Evolutionary conservation across 2,797 vertebrate genomes (phyloP).

Genomic region (Psittacula echo): DNA sequence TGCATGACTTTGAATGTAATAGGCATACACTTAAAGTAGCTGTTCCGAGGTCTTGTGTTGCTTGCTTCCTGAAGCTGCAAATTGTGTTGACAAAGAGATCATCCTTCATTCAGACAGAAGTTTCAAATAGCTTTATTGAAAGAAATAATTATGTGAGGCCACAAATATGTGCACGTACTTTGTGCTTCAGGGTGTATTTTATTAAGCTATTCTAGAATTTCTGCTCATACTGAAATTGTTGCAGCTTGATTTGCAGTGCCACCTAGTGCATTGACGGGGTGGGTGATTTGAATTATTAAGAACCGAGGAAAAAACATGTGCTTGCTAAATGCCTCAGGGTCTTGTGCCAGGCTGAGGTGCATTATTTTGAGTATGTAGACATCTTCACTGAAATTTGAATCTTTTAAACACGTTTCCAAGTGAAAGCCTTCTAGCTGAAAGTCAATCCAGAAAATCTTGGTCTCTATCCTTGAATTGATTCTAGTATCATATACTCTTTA

Average conservation of each 20-base stretch:
- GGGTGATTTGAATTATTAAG: neutral
- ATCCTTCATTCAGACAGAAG: neutral
- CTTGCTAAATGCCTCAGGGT: neutral
- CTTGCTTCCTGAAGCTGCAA: neutral
- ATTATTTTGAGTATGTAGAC: neutral
- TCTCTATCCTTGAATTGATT: neutral
- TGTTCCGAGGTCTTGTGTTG: neutral
- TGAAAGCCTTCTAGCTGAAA: neutral
- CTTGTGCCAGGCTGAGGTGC: neutral
- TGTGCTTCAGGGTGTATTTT: neutral
- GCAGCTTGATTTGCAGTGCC: conserved; percentile 37
- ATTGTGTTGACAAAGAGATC: conserved; percentile 27
- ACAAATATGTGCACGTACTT: neutral
- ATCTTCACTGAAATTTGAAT: neutral
- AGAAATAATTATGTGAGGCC: conserved; percentile 23
- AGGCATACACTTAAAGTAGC: neutral
- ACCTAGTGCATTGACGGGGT: conserved; percentile 32
- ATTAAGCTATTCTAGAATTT: neutral
- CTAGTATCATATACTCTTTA: neutral
- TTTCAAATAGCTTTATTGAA: conserved; percentile 33
- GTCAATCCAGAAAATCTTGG: neutral
- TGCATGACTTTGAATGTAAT: neutral
- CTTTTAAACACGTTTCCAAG: neutral
- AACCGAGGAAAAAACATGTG: neutral
- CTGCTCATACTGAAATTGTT: neutral